A percentile compares a stretch with the other conserved stretches of the same genome.
These are phyloP conservation scores for Physocephala rufipes DNA, from an alignment of 2,888 invertebrate genomes.

Conservation along the genomic window DNA sequence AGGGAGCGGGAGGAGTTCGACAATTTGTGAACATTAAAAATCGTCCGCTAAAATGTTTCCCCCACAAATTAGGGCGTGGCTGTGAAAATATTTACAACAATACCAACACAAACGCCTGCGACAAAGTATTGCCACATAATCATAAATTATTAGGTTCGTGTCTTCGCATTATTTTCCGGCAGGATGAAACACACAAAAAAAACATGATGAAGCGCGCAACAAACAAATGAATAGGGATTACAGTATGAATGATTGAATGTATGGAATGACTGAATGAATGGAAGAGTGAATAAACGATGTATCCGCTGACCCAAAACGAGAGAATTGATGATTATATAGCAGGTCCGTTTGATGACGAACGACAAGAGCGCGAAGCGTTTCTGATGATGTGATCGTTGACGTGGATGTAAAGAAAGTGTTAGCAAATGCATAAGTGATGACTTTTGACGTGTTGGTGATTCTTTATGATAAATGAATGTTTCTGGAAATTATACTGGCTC, in stretches of 20 bases:
- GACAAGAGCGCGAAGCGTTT: background rate
- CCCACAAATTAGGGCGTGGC: slow-evolving; percentile 29
- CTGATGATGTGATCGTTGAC: background rate
- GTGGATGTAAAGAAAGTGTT: background rate
- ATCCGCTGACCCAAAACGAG: background rate
- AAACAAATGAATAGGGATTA: too few species aligned
- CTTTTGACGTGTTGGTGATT: slow-evolving; percentile 21
- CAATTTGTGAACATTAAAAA: background rate
- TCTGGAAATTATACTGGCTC: background rate
- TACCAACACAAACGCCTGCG: slow-evolving; percentile 3
- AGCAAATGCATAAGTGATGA: background rate
- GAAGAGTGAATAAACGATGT: background rate
- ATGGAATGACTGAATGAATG: too few species aligned
- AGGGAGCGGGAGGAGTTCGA: too few species aligned
- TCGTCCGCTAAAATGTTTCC: slow-evolving; percentile 1
- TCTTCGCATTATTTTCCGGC: background rate
- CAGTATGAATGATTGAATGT: too few species aligned
- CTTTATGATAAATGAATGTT: slow-evolving; percentile 20
- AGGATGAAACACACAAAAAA: background rate
- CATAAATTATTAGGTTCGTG: slow-evolving; percentile 15
- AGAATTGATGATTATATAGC: background rate
- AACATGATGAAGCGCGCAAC: too few species aligned
- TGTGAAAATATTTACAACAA: slow-evolving; percentile 21
- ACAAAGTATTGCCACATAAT: slow-evolving; percentile 28
- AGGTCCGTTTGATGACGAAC: background rate